phyloP scores from a whole-genome alignment of 1,140 invertebrate species.

The Cyclina sinensis region DNA sequence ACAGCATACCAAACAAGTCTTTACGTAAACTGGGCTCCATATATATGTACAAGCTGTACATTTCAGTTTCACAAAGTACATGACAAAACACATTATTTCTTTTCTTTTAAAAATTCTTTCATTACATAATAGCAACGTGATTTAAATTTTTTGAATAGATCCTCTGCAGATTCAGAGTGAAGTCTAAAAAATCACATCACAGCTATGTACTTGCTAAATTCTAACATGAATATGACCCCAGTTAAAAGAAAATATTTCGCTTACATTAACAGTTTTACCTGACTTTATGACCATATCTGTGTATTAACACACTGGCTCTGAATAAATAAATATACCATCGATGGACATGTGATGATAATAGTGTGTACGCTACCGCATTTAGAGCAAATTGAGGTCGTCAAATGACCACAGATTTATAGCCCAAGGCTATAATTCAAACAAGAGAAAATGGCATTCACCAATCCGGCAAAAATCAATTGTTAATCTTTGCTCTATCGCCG shows the following conservation, averaged over 20 bases:
- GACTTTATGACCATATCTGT: constrained; percentile 27
- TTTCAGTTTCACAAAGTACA: no score
- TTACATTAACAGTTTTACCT: constrained; percentile 11
- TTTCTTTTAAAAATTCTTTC: no score
- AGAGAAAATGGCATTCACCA: constrained; percentile 46
- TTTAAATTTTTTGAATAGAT: no score
- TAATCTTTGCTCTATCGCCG: constrained; percentile 54
- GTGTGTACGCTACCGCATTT: constrained; percentile 23
- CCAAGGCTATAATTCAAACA: constrained; percentile 44
- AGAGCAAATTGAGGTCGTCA: constrained; percentile 54
- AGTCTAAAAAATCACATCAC: no score
- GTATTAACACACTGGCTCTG: constrained; percentile 8
- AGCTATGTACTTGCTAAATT: no score
- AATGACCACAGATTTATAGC: constrained; percentile 57
- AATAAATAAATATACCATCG: constrained; percentile 9
- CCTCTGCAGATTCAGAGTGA: no score
- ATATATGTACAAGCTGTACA: no score
- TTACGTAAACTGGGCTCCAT: no score
- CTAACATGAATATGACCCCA: background rate
- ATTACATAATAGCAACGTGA: no score
- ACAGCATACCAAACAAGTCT: no score
- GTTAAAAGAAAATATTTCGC: background rate
- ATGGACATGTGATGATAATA: constrained; percentile 36
- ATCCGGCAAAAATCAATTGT: constrained; percentile 60
- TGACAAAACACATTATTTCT: no score